Percentiles rank a stretch among this genome's conserved stretches.
Conservation (phyloP, 53 echinoderm and acorn worm species). For the Henricia sp. region DNA sequence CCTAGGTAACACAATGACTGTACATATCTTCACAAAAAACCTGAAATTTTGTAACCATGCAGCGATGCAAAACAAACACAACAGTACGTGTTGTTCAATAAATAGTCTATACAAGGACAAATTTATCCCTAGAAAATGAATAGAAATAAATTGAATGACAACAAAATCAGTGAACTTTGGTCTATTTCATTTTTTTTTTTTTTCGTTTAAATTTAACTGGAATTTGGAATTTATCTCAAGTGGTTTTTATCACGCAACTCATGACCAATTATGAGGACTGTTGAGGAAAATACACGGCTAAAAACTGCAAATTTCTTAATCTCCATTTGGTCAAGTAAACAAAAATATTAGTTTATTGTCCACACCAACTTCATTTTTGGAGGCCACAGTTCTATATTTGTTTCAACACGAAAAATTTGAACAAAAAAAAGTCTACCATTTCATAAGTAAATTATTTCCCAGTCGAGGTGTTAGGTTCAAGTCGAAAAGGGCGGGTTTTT, state of each 20-base stretch:
- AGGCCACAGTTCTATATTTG: too few species aligned
- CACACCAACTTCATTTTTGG: too few species aligned
- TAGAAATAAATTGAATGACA: neutral
- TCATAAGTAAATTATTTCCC: too few species aligned
- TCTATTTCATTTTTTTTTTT: constrained; percentile 49
- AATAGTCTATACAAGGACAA: too few species aligned
- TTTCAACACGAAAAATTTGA: too few species aligned
- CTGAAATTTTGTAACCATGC: constrained; percentile 49
- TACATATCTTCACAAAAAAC: constrained; percentile 31
- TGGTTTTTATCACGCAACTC: constrained; percentile 8
- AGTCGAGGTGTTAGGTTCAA: too few species aligned
- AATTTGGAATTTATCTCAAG: neutral
- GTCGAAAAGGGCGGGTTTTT: too few species aligned
- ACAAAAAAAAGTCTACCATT: too few species aligned
- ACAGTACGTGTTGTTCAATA: too few species aligned
- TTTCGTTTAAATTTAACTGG: constrained; percentile 22
- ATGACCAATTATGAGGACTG: too few species aligned
- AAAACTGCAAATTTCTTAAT: neutral
- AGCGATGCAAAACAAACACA: constrained; percentile 9
- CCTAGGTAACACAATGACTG: constrained; percentile 46
- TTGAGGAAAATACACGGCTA: neutral
- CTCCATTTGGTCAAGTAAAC: neutral
- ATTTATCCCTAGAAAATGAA: too few species aligned
- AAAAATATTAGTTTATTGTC: too few species aligned
- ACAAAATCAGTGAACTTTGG: constrained; percentile 40